These are phyloP conservation scores for Cephalotes varians DNA, from an alignment of 2,888 invertebrate species.

Conservation along the genomic window DNA sequence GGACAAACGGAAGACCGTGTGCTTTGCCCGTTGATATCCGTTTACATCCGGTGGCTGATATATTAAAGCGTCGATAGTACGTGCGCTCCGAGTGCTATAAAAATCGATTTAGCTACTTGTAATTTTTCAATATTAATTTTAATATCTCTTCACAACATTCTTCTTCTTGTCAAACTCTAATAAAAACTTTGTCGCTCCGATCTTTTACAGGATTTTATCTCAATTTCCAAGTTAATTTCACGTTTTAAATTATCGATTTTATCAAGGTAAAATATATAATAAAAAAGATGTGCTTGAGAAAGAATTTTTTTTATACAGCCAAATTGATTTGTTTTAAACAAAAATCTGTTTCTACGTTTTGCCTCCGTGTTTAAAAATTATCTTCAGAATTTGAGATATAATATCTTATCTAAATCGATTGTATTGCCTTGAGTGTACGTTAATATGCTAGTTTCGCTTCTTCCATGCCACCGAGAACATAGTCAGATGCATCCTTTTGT, in stretches of 20 bases:
- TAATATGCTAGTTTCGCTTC: neutral
- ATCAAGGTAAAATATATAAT: neutral
- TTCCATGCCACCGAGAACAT: constrained; percentile 42
- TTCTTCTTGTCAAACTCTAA: neutral
- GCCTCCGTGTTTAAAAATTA: neutral
- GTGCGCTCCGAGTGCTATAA: neutral
- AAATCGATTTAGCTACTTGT: constrained; percentile 28
- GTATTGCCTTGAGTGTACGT: neutral
- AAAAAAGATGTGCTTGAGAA: neutral
- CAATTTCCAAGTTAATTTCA: neutral
- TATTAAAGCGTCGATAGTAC: neutral
- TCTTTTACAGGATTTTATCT: neutral
- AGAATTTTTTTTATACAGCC: no score
- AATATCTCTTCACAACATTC: neutral
- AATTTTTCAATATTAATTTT: neutral
- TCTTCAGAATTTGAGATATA: neutral
- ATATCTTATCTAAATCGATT: constrained; percentile 23
- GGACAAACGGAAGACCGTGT: neutral
- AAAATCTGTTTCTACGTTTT: neutral
- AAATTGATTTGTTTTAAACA: no score
- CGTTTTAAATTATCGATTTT: neutral
- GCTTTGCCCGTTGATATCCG: neutral
- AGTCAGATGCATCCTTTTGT: neutral
- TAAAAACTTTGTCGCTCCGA: neutral
- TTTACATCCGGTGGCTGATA: neutral